Base-by-base conservation (phyloP, 2,113 vertebrate genomes). In the Diphyllodes magnificus region DNA sequence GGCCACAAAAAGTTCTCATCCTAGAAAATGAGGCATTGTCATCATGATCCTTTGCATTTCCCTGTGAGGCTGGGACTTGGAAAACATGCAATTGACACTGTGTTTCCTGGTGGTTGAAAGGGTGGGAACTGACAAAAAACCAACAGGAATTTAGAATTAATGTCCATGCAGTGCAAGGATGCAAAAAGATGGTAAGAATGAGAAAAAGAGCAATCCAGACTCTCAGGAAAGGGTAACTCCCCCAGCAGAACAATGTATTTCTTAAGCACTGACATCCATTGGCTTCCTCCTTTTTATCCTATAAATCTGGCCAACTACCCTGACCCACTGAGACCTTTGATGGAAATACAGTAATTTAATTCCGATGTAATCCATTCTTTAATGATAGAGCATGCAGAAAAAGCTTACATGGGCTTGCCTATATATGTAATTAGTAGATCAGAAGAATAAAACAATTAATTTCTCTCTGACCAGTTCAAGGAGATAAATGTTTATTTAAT, bases 401-500 rank as follows among this genome's bases (percentile, higher is more conserved):
- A 39, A 78, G 72, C 80, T 82, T 64, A 65, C 54, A 93, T 75
- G 45, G 47, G 24, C 82, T 82, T 83, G 64, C 70, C 69, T 94
- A 53, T 50, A 90, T 76, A 91, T 71, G 53, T 87, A 96, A 94
- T 88, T 95, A 97, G 86, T 63, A 86, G 69, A 93, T 82, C 53
- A 80, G 75, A 65, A 73, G 51, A 56, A 87, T 82, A 78, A 61
- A 85, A 89, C 77, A 91, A 92, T 96, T 96, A 90, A 88, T 96
- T 93, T 92, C 15, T 82, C 61, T 90, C 65, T 95, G 86, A 78
- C 72, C 83, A 90, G 50, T 75, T 96, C 3, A 15, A 91, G 53
- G 63, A 96, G 68, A 92, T 60, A 79, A 82, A 61, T 92, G 64
- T 84, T 96, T 93, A 51, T 77, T 96, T 91, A 94, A 95, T 82